Percentiles rank a stretch among this genome's conserved stretches.
Evolutionary conservation across 2,888 invertebrate genomes (phyloP).

Genomic region (Alsophila aescularia): DNA sequence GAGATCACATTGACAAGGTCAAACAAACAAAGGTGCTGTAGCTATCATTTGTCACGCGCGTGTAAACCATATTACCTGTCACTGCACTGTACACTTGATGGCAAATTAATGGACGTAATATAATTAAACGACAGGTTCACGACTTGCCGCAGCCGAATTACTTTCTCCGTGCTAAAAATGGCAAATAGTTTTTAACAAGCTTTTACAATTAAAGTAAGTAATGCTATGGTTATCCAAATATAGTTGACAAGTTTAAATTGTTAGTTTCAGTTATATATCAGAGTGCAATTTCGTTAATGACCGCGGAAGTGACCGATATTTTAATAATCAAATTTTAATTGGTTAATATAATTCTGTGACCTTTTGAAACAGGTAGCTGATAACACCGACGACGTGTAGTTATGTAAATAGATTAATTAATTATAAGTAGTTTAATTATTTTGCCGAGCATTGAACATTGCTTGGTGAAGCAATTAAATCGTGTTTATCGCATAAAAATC

Average conservation of each 20-base stretch:
- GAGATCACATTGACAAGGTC: slow-evolving; percentile 35
- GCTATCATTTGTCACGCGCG: slow-evolving; percentile 39
- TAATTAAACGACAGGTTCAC: slow-evolving; percentile 15
- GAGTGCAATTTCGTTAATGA: slow-evolving; percentile 20
- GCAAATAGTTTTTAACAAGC: background rate
- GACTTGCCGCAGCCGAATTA: slow-evolving; percentile 9
- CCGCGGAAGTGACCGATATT: slow-evolving; percentile 24
- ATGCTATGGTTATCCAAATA: background rate
- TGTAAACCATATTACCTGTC: slow-evolving; percentile 35
- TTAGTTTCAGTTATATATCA: slow-evolving; percentile 16
- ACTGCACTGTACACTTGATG: slow-evolving; percentile 29
- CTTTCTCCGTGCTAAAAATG: slow-evolving; percentile 8
- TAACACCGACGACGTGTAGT: slow-evolving; percentile 3
- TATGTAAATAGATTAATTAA: slow-evolving; percentile 26
- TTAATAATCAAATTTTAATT: slow-evolving; percentile 31
- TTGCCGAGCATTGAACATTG: background rate
- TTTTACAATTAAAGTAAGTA: no score
- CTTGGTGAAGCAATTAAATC: background rate
- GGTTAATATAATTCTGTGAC: slow-evolving; percentile 29
- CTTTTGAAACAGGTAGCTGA: slow-evolving; percentile 24
- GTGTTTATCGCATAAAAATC: no score
- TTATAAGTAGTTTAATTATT: slow-evolving; percentile 22
- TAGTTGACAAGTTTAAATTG: background rate
- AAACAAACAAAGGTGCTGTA: slow-evolving; percentile 34
- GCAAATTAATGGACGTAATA: slow-evolving; percentile 27